Conservation (phyloP, 2,113 vertebrate genomes). For the Sceloporus tristichus region DNA sequence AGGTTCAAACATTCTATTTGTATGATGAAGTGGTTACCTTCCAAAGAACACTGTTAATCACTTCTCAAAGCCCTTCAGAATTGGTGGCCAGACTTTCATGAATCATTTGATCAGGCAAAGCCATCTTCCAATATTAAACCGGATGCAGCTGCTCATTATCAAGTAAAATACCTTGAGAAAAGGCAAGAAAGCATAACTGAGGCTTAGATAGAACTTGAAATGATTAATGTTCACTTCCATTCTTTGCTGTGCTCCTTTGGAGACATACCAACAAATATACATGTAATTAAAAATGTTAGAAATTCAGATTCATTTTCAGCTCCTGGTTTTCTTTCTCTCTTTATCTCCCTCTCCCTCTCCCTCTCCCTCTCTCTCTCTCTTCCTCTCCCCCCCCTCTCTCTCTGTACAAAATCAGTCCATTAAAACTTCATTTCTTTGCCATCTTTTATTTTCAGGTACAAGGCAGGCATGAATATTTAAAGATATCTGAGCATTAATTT, state of each 20-base stretch:
- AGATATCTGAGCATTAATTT: constrained; percentile 33
- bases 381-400: not conserved
- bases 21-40: not conserved
- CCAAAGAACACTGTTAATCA: constrained; percentile 6
- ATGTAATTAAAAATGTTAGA: constrained; percentile 36
- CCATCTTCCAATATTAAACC: not conserved
- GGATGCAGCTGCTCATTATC: constrained; percentile 10
- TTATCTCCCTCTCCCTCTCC: not conserved
- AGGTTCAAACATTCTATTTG: not conserved
- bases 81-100: not conserved
- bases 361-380: not conserved
- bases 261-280: constrained; percentile 10
- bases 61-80: not conserved
- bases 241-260: not conserved
- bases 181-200: not conserved
- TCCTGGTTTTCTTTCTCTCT: not conserved
- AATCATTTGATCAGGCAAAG: constrained; percentile 15
- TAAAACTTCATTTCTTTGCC: constrained; percentile 22
- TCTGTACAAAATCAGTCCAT: constrained; percentile 22
- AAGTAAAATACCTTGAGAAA: constrained; percentile 22
- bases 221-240: constrained; percentile 1
- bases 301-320: constrained; percentile 17
- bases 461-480: constrained; percentile 43
- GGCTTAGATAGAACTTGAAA: not conserved
- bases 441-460: constrained; percentile 31